phyloP scores from a whole-genome alignment of 2,888 invertebrate species.

The Dynastes grantii region DNA sequence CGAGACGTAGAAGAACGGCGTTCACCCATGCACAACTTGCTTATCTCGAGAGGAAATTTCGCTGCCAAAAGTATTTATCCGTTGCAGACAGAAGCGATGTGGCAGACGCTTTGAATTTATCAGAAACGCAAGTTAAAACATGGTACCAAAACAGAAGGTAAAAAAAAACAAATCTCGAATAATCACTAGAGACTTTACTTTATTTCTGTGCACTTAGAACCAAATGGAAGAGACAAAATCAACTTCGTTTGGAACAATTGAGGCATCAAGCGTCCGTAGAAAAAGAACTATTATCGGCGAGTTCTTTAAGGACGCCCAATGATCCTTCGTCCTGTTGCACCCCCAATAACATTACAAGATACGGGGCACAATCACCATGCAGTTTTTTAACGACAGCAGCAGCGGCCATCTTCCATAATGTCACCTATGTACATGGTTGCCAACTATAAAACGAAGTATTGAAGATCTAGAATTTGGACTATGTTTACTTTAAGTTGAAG shows the following conservation, averaged over 20 bases:
- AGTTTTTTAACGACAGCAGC: slow-evolving; percentile 81
- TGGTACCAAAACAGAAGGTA: slow-evolving; percentile 95
- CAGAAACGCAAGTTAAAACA: slow-evolving; percentile 96
- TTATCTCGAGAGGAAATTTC: slow-evolving; percentile 92
- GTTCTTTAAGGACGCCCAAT: slow-evolving; percentile 60
- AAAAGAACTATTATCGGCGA: slow-evolving; percentile 75
- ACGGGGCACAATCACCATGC: slow-evolving; percentile 71
- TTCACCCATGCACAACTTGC: slow-evolving; percentile 96
- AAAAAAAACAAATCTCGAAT: slow-evolving; percentile 55
- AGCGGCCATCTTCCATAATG: slow-evolving; percentile 82
- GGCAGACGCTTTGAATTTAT: slow-evolving; percentile 89
- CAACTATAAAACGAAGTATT: slow-evolving; percentile 72
- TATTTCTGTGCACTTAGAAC: slow-evolving; percentile 74
- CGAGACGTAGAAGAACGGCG: slow-evolving; percentile 88
- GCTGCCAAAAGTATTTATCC: slow-evolving; percentile 94
- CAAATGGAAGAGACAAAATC: slow-evolving; percentile 93
- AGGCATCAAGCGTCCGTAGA: slow-evolving; percentile 88
- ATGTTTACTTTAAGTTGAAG: slow-evolving; percentile 11
- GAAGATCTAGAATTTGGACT: slow-evolving; percentile 10
- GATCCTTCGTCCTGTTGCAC: slow-evolving; percentile 67
- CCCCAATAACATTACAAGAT: slow-evolving; percentile 60
- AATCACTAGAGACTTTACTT: not conserved
- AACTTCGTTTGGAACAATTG: slow-evolving; percentile 87
- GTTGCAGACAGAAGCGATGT: slow-evolving; percentile 95
- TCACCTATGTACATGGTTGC: slow-evolving; percentile 82